phyloP scores from a whole-genome alignment of 2,888 invertebrate species.

The Pseudoips prasinana region DNA sequence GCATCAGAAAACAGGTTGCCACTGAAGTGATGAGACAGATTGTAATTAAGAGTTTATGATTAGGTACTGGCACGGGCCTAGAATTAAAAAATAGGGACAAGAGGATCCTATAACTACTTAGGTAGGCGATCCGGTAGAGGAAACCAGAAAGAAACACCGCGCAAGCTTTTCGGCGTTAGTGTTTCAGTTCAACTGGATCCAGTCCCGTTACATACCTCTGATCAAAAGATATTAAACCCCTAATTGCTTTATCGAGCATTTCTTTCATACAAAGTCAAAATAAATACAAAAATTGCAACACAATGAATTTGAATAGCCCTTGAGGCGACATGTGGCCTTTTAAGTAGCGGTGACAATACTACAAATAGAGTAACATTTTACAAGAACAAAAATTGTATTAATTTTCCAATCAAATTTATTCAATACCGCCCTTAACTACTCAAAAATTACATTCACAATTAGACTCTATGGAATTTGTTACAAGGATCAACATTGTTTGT shows the following conservation, averaged over 20 bases:
- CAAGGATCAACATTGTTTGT: constrained; percentile 25
- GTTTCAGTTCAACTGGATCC: too few species aligned
- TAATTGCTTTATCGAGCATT: constrained; percentile 18
- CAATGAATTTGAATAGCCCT: constrained; percentile 70
- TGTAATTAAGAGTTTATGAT: too few species aligned
- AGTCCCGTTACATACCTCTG: too few species aligned
- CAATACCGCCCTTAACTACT: constrained; percentile 38
- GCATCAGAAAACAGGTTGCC: too few species aligned
- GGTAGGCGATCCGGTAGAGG: too few species aligned
- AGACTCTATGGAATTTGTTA: background rate
- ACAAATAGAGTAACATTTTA: constrained; percentile 77
- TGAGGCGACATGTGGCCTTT: constrained; percentile 77
- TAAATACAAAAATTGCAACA: constrained; percentile 50
- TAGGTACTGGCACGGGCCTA: too few species aligned
- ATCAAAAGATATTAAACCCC: background rate
- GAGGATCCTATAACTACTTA: too few species aligned
- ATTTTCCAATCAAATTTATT: constrained; percentile 46
- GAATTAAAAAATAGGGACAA: too few species aligned
- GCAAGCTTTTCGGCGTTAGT: too few species aligned
- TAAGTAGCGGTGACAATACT: constrained; percentile 80
- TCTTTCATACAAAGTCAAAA: constrained; percentile 31
- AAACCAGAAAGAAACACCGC: too few species aligned
- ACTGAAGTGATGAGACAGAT: too few species aligned
- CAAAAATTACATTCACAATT: constrained; percentile 6
- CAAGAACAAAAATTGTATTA: constrained; percentile 66